Conservation (phyloP, 2,113 vertebrate genomes). For the Loxodonta africana region DNA sequence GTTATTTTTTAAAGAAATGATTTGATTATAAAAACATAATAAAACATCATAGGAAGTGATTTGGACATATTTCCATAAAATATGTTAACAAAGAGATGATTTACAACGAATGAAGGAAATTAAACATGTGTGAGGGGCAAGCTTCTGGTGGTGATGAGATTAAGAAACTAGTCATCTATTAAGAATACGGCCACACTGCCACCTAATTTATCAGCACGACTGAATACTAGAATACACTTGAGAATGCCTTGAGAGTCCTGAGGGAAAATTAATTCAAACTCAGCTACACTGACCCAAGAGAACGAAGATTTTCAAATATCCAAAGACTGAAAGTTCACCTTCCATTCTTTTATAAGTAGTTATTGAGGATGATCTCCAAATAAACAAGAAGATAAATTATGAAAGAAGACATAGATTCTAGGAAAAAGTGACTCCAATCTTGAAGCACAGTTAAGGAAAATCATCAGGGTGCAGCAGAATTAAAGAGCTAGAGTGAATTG, state of each 20-base stretch:
- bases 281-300: neutral
- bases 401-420: conserved; percentile 16
- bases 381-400: neutral
- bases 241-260: conserved; percentile 32
- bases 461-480: neutral
- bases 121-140: neutral
- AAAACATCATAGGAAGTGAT: conserved; percentile 11
- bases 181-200: neutral
- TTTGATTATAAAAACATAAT: neutral
- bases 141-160: neutral
- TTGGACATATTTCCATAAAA: conserved; percentile 36
- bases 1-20: neutral
- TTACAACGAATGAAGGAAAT: conserved; percentile 50
- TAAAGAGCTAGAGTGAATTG: neutral
- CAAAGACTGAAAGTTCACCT: neutral
- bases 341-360: conserved; percentile 19
- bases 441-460: neutral
- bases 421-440: conserved; percentile 25
- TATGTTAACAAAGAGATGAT: conserved; percentile 21
- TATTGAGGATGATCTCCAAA: neutral
- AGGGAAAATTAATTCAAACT: conserved; percentile 41
- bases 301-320: conserved; percentile 22
- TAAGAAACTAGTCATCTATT: conserved; percentile 5
- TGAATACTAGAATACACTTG: neutral
- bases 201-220: conserved; percentile 12